phyloP scores from a whole-genome alignment of 2,113 vertebrate genomes.

The Isichthys henryi region DNA sequence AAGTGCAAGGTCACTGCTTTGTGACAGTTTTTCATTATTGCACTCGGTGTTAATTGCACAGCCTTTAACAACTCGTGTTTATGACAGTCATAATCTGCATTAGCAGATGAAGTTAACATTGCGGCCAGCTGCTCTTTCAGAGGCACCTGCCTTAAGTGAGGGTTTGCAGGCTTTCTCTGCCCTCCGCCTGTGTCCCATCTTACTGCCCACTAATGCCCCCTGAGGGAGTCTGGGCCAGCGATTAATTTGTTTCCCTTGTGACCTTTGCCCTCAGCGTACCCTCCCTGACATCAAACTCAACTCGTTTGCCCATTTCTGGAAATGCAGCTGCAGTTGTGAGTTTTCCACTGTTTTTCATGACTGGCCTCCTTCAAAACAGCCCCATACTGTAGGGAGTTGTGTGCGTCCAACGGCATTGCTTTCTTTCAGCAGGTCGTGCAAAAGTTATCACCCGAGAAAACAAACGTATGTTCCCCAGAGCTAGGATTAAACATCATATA shows the following conservation, averaged over 20 bases:
- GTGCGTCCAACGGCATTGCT: background rate
- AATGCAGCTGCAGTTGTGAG: constrained; percentile 25
- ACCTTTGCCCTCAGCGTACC: constrained; percentile 40
- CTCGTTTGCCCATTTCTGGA: constrained; percentile 35
- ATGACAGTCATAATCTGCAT: background rate
- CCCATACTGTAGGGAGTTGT: background rate
- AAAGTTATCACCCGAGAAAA: background rate
- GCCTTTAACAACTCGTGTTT: background rate
- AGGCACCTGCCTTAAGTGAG: background rate
- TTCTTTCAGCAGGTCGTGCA: background rate
- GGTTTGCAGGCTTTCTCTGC: background rate
- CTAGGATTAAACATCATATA: background rate
- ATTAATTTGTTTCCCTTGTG: constrained; percentile 65
- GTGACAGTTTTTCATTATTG: background rate
- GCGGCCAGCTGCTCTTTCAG: background rate
- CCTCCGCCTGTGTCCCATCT: constrained; percentile 59
- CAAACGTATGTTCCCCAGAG: background rate
- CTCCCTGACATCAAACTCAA: background rate
- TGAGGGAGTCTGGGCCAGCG: constrained; percentile 48
- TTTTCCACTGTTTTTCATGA: background rate
- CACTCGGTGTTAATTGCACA: background rate
- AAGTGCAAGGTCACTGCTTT: background rate
- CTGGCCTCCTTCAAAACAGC: background rate
- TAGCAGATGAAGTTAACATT: background rate
- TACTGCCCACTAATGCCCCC: constrained; percentile 51